These are phyloP conservation scores for Bhutanitis thaidina DNA, from an alignment of 2,888 invertebrate genomes.

Conservation along the genomic window DNA sequence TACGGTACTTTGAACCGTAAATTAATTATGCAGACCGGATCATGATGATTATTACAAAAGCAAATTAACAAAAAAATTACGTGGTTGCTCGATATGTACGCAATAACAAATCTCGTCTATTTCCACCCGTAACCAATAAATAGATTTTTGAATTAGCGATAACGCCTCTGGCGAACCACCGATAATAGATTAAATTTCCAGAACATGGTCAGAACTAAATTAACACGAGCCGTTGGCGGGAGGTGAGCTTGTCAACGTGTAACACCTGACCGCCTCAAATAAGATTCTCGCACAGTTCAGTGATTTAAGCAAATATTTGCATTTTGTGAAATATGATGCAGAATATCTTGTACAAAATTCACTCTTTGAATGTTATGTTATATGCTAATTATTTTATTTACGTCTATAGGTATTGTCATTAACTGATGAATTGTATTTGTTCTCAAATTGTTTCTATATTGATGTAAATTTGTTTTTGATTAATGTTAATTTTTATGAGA, in stretches of 20 bases:
- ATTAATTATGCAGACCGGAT: too few relatives aligned
- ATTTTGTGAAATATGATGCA: background rate
- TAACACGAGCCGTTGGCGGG: slow-evolving; percentile 1
- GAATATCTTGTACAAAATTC: background rate
- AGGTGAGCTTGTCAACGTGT: slow-evolving; percentile 8
- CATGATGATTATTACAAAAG: too few relatives aligned
- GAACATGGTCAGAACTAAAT: slow-evolving; percentile 1
- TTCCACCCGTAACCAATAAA: background rate
- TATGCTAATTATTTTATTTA: too few relatives aligned
- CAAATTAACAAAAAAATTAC: background rate
- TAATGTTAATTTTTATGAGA: too few relatives aligned
- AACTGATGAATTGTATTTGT: too few relatives aligned
- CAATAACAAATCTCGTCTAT: background rate
- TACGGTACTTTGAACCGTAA: too few relatives aligned
- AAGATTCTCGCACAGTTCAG: background rate
- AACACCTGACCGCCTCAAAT: slow-evolving; percentile 7
- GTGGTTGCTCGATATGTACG: background rate
- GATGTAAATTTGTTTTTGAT: too few relatives aligned
- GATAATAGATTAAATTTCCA: slow-evolving; percentile 7
- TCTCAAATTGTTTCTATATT: too few relatives aligned
- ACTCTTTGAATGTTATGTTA: too few relatives aligned
- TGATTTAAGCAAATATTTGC: slow-evolving; percentile 3
- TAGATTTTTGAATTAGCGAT: background rate
- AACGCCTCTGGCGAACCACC: background rate
- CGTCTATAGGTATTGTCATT: too few relatives aligned